A percentile compares a stretch with the other conserved stretches of the same genome.
phyloP scores from a whole-genome alignment of 2,113 vertebrate species.

The Mormyrus iriodes region DNA sequence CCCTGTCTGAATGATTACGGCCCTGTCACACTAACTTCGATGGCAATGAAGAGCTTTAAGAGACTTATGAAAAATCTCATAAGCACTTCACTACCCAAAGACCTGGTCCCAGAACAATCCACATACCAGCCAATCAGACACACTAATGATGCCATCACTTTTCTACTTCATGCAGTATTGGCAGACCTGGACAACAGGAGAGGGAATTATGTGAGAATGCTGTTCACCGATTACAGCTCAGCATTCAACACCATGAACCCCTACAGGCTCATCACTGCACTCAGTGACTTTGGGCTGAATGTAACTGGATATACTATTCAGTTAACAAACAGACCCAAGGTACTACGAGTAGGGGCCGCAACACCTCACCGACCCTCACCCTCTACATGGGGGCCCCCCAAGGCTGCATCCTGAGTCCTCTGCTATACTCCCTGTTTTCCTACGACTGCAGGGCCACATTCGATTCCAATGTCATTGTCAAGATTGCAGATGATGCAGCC shows the following conservation, averaged over 20 bases:
- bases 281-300: neutral
- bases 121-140: neutral
- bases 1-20: neutral
- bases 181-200: neutral
- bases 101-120: neutral
- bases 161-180: neutral
- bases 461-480: too few species aligned
- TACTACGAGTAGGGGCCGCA: neutral
- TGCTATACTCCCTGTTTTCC: neutral
- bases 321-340: neutral
- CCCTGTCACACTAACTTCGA: neutral
- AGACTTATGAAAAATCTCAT: neutral
- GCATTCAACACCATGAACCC: neutral
- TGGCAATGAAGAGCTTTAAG: neutral
- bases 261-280: neutral
- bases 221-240: neutral
- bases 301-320: neutral
- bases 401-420: neutral
- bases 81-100: neutral
- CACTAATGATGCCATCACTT: neutral
- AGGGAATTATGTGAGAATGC: neutral
- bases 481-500: too few species aligned
- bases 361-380: neutral
- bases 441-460: too few species aligned
- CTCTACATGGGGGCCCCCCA: neutral